Evolutionary conservation across 2,888 invertebrate genomes (phyloP), one percentile per base, ranked within the genome.

Genomic region (Agapostemon virescens): DNA sequence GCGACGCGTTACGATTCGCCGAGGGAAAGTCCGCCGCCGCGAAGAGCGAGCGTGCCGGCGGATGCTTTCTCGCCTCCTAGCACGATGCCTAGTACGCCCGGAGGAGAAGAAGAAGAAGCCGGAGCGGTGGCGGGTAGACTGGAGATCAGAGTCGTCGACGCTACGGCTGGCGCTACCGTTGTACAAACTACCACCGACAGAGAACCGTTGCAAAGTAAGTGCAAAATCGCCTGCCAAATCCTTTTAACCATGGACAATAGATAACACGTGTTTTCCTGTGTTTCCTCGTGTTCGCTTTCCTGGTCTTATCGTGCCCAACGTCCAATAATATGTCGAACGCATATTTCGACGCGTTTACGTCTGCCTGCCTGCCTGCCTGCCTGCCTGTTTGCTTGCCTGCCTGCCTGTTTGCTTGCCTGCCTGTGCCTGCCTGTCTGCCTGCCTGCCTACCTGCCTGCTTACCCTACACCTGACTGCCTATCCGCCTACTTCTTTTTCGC

Each of bases 91-190:
- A 87, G 84, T 36, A 89, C 90, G 26, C 90, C 91, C 15, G 90
- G 86, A 7, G 92, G 88, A 7, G 93, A 93, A n/a, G 93, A 93
- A 71, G 94, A 94, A 78, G 93, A 94, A 79, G 94, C 94, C 86
- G 94, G 95, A 86, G 94, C 95, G 0, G 96, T 97, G 30, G 97
- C 97, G 77, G 96, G 96, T 64, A 95, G 97, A 67, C 94, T 97
- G 70, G 97, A 97, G 93, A 97, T 97, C 74, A 94, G 97, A 71
- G 97, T 97, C 73, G 92, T 92, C 11, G 91, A 91, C 69, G 90
- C 90, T 38, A 90, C 88, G 40, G 92, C 91, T 67, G 92, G 92
- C 79, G 91, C 92, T 69, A 92, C 92, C 0, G 90, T 92, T 58
- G 92, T 92, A 3, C 92, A 92, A 79, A 92, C 92, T 20, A 92